Conservation (phyloP, 2,797 vertebrate species). For the Xerus rutilus region DNA sequence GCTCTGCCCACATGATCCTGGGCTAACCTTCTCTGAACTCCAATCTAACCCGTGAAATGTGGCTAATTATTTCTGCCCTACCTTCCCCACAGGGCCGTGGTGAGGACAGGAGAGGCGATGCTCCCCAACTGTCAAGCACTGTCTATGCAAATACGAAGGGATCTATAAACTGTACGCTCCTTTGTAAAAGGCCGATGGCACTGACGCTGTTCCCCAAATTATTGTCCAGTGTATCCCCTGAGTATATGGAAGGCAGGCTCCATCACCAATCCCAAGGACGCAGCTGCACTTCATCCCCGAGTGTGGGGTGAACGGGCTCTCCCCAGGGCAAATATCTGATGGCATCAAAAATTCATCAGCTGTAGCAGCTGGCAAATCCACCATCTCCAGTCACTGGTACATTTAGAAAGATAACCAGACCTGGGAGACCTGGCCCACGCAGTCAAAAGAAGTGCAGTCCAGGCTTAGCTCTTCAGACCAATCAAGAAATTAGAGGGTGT, state of each 20-base stretch:
- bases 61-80: background rate
- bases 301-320: background rate
- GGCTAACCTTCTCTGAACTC: background rate
- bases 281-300: background rate
- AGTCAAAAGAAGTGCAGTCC: background rate
- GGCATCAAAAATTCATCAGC: constrained; percentile 78
- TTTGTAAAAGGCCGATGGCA: background rate
- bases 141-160: background rate
- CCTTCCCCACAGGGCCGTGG: background rate
- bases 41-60: background rate
- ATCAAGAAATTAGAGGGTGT: background rate
- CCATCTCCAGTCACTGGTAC: background rate
- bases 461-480: background rate
- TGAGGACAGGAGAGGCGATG: background rate
- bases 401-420: constrained; percentile 52
- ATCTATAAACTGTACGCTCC: background rate
- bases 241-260: background rate
- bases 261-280: background rate
- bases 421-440: background rate
- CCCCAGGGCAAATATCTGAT: constrained; percentile 8
- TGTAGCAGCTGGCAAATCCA: constrained; percentile 51
- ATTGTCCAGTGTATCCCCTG: background rate
- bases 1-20: background rate
- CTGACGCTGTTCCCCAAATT: background rate
- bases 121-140: background rate